Base-by-base conservation (phyloP, 2,888 invertebrate species). In the Acleris emargana region DNA sequence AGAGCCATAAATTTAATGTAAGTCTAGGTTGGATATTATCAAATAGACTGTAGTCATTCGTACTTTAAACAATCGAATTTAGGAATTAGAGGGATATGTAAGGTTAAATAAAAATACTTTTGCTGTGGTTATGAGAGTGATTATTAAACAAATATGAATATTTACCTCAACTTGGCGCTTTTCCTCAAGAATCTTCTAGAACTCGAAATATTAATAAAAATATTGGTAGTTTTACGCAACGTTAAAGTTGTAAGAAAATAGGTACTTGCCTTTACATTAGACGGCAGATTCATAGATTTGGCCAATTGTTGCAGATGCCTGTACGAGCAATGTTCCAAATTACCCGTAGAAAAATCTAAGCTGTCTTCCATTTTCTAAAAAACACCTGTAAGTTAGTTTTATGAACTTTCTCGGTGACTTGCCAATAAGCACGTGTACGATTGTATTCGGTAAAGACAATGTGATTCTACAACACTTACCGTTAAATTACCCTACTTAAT, bases 201-300 rank as follows among this genome's bases (percentile, higher is more conserved):
- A 38, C 13, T 13, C 38, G 13, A 13, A 38, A 38, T 38, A 11
- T 9, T 38, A 3, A 1, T 13, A 13, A 32, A 32, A 32, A 32
- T 3, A 38, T 32, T 32, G 9, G 32, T 38, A 38, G 4, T 20
- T 49, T 20, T 7, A 49, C 5, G 13, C 45, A 13, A 22, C 5
- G 17, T 16, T 9, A n/a, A 51, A 57, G 7, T 49, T 55, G 17
- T n/a, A 43, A 18, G 11, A 50, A 52, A 51, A 43, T 60, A n/a
- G n/a, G n/a, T n/a, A 69, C 75, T 77, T 76, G 82, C 89, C 80
- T 91, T 91, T 17, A 88, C 84, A 72, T 90, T 91, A 3, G 84
- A 88, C 7, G 91, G 91, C 57, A 91, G 72, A 3, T 64, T 22
- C 74, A 89, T 69, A 16, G 79, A 72, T 68, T 91, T 91, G 0